phyloP scores from a whole-genome alignment of 2,888 invertebrate genomes.

The Plutella xylostella region DNA sequence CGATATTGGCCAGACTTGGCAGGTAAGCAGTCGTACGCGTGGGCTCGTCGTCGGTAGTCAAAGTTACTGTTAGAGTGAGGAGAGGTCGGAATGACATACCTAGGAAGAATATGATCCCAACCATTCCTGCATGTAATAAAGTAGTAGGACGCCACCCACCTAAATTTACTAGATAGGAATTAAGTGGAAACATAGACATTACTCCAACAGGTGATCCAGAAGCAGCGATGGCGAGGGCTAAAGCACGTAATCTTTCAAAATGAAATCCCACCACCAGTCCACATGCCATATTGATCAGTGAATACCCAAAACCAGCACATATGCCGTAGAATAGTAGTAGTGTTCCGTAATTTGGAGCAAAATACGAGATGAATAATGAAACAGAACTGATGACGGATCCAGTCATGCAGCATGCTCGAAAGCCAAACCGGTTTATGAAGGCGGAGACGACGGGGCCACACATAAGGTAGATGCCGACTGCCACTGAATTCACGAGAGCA shows the following conservation, averaged over 20 bases:
- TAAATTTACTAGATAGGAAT: conserved; percentile 34
- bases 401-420: conserved; percentile 46
- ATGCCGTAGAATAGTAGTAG: conserved; percentile 44
- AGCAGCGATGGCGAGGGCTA: conserved; percentile 43
- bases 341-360: conserved; percentile 30
- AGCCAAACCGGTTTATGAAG: conserved; percentile 55
- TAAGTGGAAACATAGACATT: conserved; percentile 42
- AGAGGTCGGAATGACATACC: conserved; percentile 49
- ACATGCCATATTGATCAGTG: conserved; percentile 43
- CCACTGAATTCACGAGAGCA: conserved; percentile 46
- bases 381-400: conserved; percentile 42
- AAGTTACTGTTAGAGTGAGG: conserved; percentile 40
- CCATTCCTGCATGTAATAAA: conserved; percentile 45
- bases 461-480: conserved; percentile 44
- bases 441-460: conserved; percentile 48
- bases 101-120: conserved; percentile 41
- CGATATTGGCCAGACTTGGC: conserved; percentile 38
- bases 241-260: conserved; percentile 46
- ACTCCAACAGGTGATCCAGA: conserved; percentile 52
- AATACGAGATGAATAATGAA: conserved; percentile 40
- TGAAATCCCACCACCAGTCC: conserved; percentile 54
- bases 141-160: conserved; percentile 47
- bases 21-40: conserved; percentile 52
- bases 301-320: conserved; percentile 43
- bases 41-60: conserved; percentile 39